Evolutionary conservation across 2,113 vertebrate genomes (phyloP).

Genomic region (Dryoscopus gambensis): DNA sequence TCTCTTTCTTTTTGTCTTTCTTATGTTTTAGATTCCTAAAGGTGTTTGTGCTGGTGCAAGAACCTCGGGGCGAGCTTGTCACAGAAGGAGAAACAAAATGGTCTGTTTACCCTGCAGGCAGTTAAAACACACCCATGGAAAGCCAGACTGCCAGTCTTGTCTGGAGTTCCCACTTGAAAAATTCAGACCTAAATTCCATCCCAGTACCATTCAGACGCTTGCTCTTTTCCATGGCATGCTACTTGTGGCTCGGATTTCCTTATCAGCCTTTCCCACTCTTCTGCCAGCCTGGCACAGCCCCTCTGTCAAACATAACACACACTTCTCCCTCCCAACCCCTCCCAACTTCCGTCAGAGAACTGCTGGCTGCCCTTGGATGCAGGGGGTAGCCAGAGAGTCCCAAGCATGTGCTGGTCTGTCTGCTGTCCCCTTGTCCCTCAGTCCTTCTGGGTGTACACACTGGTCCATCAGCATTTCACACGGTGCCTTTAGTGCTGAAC

Average conservation of each 20-base stretch:
- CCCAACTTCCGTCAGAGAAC: neutral
- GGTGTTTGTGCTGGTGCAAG: conserved; percentile 77
- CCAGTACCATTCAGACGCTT: conserved; percentile 17
- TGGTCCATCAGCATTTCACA: conserved; percentile 18
- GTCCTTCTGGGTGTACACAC: neutral
- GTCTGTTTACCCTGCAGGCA: conserved; percentile 67
- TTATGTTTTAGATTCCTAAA: conserved; percentile 94
- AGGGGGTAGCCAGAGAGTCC: neutral
- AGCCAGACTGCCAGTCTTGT: conserved; percentile 35
- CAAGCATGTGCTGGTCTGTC: neutral
- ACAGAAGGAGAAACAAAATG: conserved; percentile 73
- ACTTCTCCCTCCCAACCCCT: neutral
- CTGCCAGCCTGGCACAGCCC: neutral
- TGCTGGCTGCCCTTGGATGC: neutral
- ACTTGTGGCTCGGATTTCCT: conserved; percentile 7
- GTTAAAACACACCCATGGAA: conserved; percentile 15
- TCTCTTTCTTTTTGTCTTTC: conserved; percentile 60
- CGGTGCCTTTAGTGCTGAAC: conserved; percentile 60
- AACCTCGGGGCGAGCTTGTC: conserved; percentile 84
- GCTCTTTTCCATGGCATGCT: conserved; percentile 58
- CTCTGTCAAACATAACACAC: neutral
- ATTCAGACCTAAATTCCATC: conserved; percentile 30
- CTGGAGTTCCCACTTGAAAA: conserved; percentile 49
- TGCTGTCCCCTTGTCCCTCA: neutral
- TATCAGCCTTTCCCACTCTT: neutral